A percentile compares a stretch with the other conserved stretches of the same genome.
Conservation (phyloP, 1,140 invertebrate species). For the Euura lappo region DNA sequence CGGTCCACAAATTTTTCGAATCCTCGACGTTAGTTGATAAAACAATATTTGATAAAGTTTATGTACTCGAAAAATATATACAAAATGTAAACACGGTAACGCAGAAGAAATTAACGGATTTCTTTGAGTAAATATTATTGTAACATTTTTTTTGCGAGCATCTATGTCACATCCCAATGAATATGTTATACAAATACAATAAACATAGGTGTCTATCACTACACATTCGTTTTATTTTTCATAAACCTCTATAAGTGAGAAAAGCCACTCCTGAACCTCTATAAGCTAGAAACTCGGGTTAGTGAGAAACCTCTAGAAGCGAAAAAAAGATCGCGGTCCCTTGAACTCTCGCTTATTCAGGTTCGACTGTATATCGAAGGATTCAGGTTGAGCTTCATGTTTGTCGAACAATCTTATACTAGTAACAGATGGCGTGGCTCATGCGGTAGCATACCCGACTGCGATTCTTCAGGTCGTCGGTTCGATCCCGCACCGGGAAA, state of each 20-base stretch:
- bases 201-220: slow-evolving; percentile 12
- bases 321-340: too few species aligned
- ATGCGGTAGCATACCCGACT: too few species aligned
- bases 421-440: too few species aligned
- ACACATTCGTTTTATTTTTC: background rate
- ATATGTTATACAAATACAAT: slow-evolving; percentile 14
- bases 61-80: slow-evolving; percentile 23
- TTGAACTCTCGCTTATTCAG: too few species aligned
- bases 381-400: too few species aligned
- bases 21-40: slow-evolving; percentile 18
- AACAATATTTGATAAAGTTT: slow-evolving; percentile 25
- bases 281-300: slow-evolving; percentile 20
- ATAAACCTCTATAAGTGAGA: slow-evolving; percentile 19
- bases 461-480: too few species aligned
- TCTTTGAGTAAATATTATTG: slow-evolving; percentile 16
- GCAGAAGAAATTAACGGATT: slow-evolving; percentile 21
- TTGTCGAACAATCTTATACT: too few species aligned
- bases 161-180: slow-evolving; percentile 13
- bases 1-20: slow-evolving; percentile 23
- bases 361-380: too few species aligned
- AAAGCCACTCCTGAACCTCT: slow-evolving; percentile 16
- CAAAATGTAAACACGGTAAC: slow-evolving; percentile 23
- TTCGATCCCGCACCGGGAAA: too few species aligned
- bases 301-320: background rate
- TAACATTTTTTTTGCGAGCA: slow-evolving; percentile 19